Percentiles rank a stretch among this genome's conserved stretches.
These are phyloP conservation scores for Troilus luridus DNA, from an alignment of 2,888 invertebrate species.

Conservation along the genomic window DNA sequence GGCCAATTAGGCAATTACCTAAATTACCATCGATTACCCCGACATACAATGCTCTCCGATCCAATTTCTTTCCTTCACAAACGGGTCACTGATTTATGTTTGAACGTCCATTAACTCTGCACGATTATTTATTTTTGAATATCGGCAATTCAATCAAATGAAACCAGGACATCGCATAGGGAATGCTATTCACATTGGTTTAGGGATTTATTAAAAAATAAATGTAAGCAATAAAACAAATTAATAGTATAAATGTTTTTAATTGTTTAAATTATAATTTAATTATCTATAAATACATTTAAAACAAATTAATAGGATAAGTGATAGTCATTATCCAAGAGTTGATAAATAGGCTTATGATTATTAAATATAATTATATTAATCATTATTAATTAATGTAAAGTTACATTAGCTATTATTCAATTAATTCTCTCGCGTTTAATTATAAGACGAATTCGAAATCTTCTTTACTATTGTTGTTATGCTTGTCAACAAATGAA, in stretches of 20 bases:
- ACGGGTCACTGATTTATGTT: neutral
- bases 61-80: slow-evolving; percentile 9
- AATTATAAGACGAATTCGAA: neutral
- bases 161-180: neutral
- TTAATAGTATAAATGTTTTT: neutral
- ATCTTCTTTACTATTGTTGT: neutral
- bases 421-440: neutral
- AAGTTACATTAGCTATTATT: neutral
- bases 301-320: neutral
- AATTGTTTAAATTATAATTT: neutral
- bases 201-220: neutral
- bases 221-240: neutral
- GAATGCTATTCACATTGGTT: neutral
- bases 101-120: neutral
- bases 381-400: neutral
- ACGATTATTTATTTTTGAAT: neutral
- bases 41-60: slow-evolving; percentile 40
- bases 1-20: slow-evolving; percentile 57
- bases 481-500: neutral
- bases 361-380: neutral
- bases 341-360: neutral
- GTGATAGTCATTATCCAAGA: neutral
- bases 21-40: slow-evolving; percentile 58
- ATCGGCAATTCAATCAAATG: neutral
- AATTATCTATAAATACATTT: neutral